Evolutionary conservation across 37 sponge, comb jelly and placozoan species (phyloP).

Genomic region (Geodia barretti): DNA sequence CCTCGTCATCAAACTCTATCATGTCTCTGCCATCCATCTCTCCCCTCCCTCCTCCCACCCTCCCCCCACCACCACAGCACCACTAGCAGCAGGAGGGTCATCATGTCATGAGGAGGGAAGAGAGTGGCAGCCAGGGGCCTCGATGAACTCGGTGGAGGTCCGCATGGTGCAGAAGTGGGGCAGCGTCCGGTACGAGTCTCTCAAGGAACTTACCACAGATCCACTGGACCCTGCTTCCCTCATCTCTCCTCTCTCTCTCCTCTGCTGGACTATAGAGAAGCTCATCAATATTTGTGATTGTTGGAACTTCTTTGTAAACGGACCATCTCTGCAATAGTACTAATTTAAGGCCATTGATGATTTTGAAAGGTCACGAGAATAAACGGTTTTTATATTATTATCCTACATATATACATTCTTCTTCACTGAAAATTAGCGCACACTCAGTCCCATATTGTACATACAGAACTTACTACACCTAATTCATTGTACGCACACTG

Average conservation of each 20-base stretch:
- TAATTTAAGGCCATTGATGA: too few species aligned
- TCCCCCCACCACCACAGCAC: too few species aligned
- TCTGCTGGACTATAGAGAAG: neutral
- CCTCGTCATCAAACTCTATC: neutral
- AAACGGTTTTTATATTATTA: too few species aligned
- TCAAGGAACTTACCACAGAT: constrained; percentile 76
- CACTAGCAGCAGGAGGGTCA: too few species aligned
- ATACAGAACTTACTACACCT: too few species aligned
- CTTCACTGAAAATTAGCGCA: neutral
- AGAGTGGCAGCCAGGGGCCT: constrained; percentile 72
- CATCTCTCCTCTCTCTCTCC: neutral
- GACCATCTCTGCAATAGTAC: too few species aligned
- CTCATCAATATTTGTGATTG: too few species aligned
- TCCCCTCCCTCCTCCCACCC: neutral
- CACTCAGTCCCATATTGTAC: neutral
- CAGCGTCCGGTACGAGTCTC: constrained; percentile 50
- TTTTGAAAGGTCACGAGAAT: too few species aligned
- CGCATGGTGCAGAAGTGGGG: constrained; percentile 64
- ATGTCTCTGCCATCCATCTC: neutral
- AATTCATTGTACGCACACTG: too few species aligned
- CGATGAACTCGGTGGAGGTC: constrained; percentile 66
- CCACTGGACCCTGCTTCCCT: constrained; percentile 32
- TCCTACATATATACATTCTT: too few species aligned
- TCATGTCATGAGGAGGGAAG: constrained; percentile 57
- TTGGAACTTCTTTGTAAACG: too few species aligned